Conservation (phyloP, 2,113 vertebrate species). For the Leuciscus idus region DNA sequence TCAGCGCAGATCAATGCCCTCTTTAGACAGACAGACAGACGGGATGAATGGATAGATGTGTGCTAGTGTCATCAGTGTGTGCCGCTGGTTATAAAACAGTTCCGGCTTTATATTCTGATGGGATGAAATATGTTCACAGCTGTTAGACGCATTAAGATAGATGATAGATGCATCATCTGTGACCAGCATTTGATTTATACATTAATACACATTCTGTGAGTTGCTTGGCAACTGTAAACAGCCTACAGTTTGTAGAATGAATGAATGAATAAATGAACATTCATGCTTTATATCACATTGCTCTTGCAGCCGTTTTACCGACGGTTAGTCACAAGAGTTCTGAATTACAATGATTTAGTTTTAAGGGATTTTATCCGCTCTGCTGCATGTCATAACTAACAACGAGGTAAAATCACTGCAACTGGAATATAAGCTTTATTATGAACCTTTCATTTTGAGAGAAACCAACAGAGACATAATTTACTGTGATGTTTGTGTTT, state of each 20-base stretch:
- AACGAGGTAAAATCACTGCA: not conserved
- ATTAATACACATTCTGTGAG: not conserved
- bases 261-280: not conserved
- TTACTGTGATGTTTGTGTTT: not conserved
- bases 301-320: not conserved
- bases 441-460: not conserved
- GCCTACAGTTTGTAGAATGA: not conserved
- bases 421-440: not conserved
- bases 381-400: not conserved
- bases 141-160: not conserved
- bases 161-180: not conserved
- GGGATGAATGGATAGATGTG: not conserved
- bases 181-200: not conserved
- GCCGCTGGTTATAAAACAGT: not conserved
- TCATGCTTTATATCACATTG: not conserved
- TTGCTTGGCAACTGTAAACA: not conserved
- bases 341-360: not conserved
- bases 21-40: conserved; percentile 33
- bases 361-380: not conserved
- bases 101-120: not conserved
- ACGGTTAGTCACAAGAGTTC: not conserved
- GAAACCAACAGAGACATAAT: not conserved
- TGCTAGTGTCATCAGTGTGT: conserved; percentile 17
- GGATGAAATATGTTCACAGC: not conserved
- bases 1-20: conserved; percentile 43